Evolutionary conservation across 2,797 vertebrate species (phyloP), one percentile per base, ranked within the genome.

Genomic region (Enteromius trimaculatus): DNA sequence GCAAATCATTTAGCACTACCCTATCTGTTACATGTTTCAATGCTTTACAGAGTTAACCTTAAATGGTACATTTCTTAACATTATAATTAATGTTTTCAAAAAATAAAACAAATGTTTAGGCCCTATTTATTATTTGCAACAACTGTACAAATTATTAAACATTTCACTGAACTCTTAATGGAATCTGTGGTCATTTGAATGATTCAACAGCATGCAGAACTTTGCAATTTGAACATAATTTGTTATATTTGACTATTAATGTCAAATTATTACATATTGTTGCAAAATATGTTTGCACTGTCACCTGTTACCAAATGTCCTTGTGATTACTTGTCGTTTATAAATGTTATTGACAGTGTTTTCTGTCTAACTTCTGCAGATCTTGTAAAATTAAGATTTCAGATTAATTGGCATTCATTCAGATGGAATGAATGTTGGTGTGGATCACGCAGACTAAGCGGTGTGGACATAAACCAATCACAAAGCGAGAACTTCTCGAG

Each of bases 381-480:
- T 29, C 34, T 69, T 6, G 34, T 58, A 1, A 64, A 72, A 75
- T 17, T 58, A 2, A 66, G 21, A 69, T 83, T 58, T 77, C 26
- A 71, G 19, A 62, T 68, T 70, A 34, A 83, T 26, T 78, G 66
- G n/a, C 42, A 78, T 42, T 71, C 75, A 71, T 10, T 71, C 49
- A 17, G 60, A 37, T 23, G 29, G 29, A 77, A 78, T 23, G 37
- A 60, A 69, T 77, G 75, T 23, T 47, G 64, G 64, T 44, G 23
- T 26, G 53, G 51, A 83, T 39, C 29, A 49, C 34, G 70, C 37
- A 70, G 53, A 19, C 39, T 70, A 74, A 62, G 64, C 65, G 51
- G 65, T 62, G 80, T 75, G 55, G 31, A 77, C 49, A 70, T 64
- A 85, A 85, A 77, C 86, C 86, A 87, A 85, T 83, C 86, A 83